Evolutionary conservation across 1,140 invertebrate genomes (phyloP).

Genomic region (Lucilia cuprina): DNA sequence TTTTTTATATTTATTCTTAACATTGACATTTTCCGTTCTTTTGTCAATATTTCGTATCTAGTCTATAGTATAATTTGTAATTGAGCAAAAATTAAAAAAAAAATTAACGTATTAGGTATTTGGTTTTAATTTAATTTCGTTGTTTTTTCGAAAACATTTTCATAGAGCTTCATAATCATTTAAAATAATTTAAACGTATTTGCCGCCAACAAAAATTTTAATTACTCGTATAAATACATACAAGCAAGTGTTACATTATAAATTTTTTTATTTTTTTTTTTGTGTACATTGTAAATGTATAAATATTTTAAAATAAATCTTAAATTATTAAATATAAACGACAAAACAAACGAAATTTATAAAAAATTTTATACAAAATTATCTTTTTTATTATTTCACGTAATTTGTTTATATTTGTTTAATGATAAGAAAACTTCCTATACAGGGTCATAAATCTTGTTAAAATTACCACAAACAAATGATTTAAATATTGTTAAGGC

Average conservation of each 20-base stretch:
- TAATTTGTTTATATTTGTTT: neutral
- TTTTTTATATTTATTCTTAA: neutral
- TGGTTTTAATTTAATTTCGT: neutral
- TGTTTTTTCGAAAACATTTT: neutral
- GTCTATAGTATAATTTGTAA: neutral
- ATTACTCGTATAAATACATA: neutral
- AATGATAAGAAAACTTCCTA: too few relatives aligned
- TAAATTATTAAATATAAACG: neutral
- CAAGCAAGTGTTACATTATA: constrained; percentile 14
- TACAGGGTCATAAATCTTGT: too few relatives aligned
- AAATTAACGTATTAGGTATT: neutral
- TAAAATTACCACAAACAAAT: too few relatives aligned
- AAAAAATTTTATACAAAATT: neutral
- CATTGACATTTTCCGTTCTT: constrained; percentile 13
- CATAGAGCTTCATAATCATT: neutral
- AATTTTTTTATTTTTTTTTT: neutral
- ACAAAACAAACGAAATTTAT: too few relatives aligned
- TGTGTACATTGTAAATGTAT: neutral
- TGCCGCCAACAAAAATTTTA: constrained; percentile 14
- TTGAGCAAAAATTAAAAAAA: neutral
- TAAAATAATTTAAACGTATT: neutral
- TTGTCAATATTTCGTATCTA: constrained; percentile 3
- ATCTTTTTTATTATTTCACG: neutral
- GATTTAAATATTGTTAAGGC: too few relatives aligned
- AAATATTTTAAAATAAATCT: neutral